Base-by-base conservation (phyloP, 2,797 vertebrate genomes). In the Zalophus californianus region DNA sequence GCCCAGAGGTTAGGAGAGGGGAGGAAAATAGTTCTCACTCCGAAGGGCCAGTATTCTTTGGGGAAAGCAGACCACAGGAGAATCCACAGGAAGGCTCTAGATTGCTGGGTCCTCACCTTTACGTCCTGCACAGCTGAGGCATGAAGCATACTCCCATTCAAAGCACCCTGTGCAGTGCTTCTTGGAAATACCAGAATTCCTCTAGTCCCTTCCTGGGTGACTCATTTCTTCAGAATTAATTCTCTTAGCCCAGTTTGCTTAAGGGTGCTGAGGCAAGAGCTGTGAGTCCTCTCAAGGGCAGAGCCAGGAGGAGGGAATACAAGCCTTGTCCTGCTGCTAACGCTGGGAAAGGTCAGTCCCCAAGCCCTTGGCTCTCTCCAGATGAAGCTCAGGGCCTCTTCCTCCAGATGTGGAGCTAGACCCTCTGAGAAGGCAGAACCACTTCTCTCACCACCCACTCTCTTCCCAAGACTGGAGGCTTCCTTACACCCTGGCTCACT, bases 381-480 rank as follows among this genome's bases (percentile, higher is more conserved):
- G 21, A 27, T 86, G 32, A 68, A 23, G 92, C 50, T 32, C 7
- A 1, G 29, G 52, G 52, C 41, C 72, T 84, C 64, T 90, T 88
- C n/a, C 50, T 50, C 7, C 7, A 84, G 92, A 75, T 18, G 13
- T 38, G 62, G 75, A 91, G 56, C 80, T 82, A 35, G 13, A 35
- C n/a, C n/a, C 72, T 96, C 72, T 50, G 0, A 11, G 70, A 94
- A 62, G 82, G 38, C 62, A 83, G 68, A 90, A 64, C 73, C 54
- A 50, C 41, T 86, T 87, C 58, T 90, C n/a, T 92, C 18, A 89
- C 44, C 52, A 86, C 44, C 72, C 75, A 80, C 58, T 94, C 52
- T 78, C 62, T 96, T 94, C 62, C 56, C 88, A 90, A 66, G 62
- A 66, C 64, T 79, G 11, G 27, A 72, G 15, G 27, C 56, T 56